phyloP scores from a whole-genome alignment of 2,797 vertebrate species.

The Betta splendens region DNA sequence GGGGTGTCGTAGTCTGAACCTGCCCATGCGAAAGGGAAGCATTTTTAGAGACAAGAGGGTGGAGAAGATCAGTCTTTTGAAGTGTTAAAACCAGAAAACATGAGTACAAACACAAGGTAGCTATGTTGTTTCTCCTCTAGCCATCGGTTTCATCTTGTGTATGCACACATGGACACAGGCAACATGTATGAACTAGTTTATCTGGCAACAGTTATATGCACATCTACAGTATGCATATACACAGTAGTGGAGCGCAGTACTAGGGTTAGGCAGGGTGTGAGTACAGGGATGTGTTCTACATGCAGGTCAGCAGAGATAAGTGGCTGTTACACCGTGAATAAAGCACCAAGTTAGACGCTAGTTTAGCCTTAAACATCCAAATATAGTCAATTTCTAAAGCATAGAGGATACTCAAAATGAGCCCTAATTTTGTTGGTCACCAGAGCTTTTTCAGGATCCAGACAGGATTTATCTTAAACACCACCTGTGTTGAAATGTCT shows the following conservation, averaged over 20 bases:
- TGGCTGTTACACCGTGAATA: conserved; percentile 38
- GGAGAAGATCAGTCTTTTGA: conserved; percentile 32
- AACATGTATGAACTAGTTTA: conserved; percentile 12
- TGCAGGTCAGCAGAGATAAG: conserved; percentile 64
- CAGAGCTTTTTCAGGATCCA: not conserved
- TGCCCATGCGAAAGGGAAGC: conserved; percentile 59
- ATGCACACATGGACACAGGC: conserved; percentile 60
- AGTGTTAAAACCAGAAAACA: conserved; percentile 28
- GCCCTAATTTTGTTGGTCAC: not conserved
- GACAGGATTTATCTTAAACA: not conserved
- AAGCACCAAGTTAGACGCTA: conserved; percentile 43
- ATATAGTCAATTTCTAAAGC: not conserved
- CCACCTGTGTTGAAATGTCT: not conserved
- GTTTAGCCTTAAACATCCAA: not conserved
- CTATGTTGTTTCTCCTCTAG: not conserved
- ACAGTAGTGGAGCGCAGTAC: conserved; percentile 35
- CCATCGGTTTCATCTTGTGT: conserved; percentile 58
- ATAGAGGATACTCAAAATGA: too few species aligned
- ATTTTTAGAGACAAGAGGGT: conserved; percentile 41
- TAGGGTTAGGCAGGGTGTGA: conserved; percentile 72
- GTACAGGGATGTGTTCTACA: conserved; percentile 56
- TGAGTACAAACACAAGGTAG: conserved; percentile 72
- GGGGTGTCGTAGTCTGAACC: conserved; percentile 81
- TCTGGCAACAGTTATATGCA: conserved; percentile 43
- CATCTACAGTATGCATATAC: conserved; percentile 50